These are phyloP conservation scores for Dromius quadrimaculatus DNA, from an alignment of 2,888 invertebrate genomes.

Conservation along the genomic window DNA sequence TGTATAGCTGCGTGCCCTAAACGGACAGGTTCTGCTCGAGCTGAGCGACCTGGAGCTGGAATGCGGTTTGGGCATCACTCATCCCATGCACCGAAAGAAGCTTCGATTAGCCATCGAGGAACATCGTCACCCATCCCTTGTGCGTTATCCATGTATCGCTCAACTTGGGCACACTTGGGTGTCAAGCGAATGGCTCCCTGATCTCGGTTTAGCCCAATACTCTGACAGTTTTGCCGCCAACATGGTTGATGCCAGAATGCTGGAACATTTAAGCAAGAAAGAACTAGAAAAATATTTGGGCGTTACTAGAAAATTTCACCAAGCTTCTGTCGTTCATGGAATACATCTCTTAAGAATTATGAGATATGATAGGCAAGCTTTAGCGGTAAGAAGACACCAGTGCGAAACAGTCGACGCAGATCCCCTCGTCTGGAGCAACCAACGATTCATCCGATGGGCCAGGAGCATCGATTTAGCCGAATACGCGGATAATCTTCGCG, in stretches of 20 bases:
- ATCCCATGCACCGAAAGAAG: constrained; percentile 95
- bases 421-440: constrained; percentile 96
- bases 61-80: constrained; percentile 89
- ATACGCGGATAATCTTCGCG: constrained; percentile 94
- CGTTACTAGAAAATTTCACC: constrained; percentile 93
- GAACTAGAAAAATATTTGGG: constrained; percentile 94
- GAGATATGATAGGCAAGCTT: constrained; percentile 90
- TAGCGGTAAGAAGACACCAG: constrained; percentile 88
- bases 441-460: constrained; percentile 94
- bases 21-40: constrained; percentile 88
- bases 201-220: constrained; percentile 89
- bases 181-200: constrained; percentile 92
- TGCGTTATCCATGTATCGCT: constrained; percentile 88
- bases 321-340: constrained; percentile 93
- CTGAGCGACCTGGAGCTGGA: constrained; percentile 92
- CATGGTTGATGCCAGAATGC: constrained; percentile 92
- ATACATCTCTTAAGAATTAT: constrained; percentile 92
- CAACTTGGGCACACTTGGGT: constrained; percentile 94
- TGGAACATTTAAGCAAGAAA: constrained; percentile 93
- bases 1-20: constrained; percentile 78
- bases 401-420: constrained; percentile 91
- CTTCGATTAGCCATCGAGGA: constrained; percentile 93
- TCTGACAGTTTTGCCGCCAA: constrained; percentile 89
- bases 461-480: constrained; percentile 93
- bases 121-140: constrained; percentile 86